Percentiles rank a stretch among this genome's conserved stretches.
Conservation (phyloP, 2,888 invertebrate genomes). For the Eulithis testata region DNA sequence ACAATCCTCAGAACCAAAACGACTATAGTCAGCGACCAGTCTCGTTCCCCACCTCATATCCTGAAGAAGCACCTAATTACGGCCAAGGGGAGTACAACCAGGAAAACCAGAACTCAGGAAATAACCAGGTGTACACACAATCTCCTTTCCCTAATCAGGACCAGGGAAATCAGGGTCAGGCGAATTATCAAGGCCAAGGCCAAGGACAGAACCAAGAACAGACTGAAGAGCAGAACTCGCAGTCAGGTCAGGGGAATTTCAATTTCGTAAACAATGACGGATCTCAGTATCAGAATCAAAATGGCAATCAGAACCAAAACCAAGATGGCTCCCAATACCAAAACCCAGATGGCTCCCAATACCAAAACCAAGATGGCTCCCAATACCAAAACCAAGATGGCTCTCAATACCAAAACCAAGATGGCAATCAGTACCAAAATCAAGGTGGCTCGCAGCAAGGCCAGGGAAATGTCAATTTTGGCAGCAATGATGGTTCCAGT, state of each 20-base stretch:
- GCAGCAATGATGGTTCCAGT: conserved; percentile 21
- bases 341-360: not conserved
- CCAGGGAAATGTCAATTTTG: conserved; percentile 25
- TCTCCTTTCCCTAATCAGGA: conserved; percentile 14
- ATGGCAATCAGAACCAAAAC: not conserved
- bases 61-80: conserved; percentile 34
- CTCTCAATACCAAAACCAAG: not conserved
- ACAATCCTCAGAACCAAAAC: conserved; percentile 25
- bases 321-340: not conserved
- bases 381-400: conserved; percentile 5
- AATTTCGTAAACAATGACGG: not conserved
- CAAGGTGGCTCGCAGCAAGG: conserved; percentile 14
- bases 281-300: conserved; percentile 11
- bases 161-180: not conserved
- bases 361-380: conserved; percentile 15
- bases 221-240: too few relatives aligned
- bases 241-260: too few relatives aligned
- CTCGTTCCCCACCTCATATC: conserved; percentile 35
- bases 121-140: conserved; percentile 20
- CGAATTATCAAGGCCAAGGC: conserved; percentile 9
- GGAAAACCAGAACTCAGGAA: conserved; percentile 3
- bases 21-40: conserved; percentile 29
- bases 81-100: conserved; percentile 15
- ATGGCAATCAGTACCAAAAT: conserved; percentile 11
- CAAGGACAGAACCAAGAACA: conserved; percentile 1